phyloP scores from a whole-genome alignment of 2,113 vertebrate genomes.

The Arizona elegans region DNA sequence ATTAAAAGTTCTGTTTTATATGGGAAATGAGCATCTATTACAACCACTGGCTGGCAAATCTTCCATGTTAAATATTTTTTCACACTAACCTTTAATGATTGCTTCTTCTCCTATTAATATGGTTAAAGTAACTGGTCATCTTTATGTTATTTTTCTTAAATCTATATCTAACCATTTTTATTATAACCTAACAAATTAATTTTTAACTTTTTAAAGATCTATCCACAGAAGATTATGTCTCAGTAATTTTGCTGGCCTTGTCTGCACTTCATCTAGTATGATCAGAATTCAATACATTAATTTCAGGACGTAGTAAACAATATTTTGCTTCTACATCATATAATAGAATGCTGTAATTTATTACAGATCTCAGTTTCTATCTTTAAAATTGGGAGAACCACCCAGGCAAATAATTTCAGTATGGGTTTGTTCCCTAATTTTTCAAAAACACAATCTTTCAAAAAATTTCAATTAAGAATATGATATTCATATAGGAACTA shows the following conservation, averaged over 20 bases:
- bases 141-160: slow-evolving; percentile 4
- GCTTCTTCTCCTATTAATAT: neutral
- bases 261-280: slow-evolving; percentile 22
- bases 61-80: neutral
- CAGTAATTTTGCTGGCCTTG: slow-evolving; percentile 10
- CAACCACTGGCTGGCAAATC: neutral
- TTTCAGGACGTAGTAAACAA: slow-evolving; percentile 7
- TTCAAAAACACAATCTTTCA: neutral
- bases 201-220: slow-evolving; percentile 17
- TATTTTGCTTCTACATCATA: neutral
- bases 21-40: neutral
- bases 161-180: neutral
- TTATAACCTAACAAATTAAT: slow-evolving; percentile 18
- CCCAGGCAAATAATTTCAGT: neutral
- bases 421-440: neutral
- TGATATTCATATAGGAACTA: neutral
- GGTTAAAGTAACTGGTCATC: neutral
- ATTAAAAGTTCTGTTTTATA: neutral
- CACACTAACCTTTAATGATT: neutral
- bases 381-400: neutral
- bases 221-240: slow-evolving; percentile 5
- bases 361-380: neutral
- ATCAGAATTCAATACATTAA: slow-evolving; percentile 14
- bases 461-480: neutral
- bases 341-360: neutral